Conservation (phyloP, 1,140 invertebrate genomes). For the Globodera rostochiensis region DNA sequence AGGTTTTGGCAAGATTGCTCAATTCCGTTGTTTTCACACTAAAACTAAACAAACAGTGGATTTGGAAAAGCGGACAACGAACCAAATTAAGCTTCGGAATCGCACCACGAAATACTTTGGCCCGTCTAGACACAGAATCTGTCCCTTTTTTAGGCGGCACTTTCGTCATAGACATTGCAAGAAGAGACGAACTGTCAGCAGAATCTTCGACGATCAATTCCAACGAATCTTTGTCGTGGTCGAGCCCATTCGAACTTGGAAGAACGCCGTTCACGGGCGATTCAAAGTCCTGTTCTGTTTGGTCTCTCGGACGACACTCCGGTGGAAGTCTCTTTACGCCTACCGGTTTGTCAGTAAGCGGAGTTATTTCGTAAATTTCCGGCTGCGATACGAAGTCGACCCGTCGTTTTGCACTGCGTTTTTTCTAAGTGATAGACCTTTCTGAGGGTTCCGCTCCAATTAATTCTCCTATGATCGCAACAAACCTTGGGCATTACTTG, state of each 20-base stretch:
- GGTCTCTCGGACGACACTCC: background rate
- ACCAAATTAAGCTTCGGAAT: background rate
- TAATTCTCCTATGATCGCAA: background rate
- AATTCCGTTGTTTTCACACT: background rate
- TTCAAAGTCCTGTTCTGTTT: background rate
- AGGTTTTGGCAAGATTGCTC: background rate
- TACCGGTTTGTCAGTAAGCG: constrained; percentile 14
- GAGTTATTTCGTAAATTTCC: constrained; percentile 19
- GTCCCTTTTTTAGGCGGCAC: background rate
- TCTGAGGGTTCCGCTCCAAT: background rate
- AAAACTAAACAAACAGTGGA: background rate
- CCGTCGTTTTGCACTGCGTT: background rate
- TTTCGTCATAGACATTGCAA: background rate
- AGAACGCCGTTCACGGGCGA: background rate
- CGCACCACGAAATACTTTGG: background rate
- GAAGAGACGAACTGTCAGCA: background rate
- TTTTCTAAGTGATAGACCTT: background rate
- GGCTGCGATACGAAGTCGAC: constrained; percentile 13
- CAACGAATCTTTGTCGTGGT: background rate
- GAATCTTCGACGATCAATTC: background rate
- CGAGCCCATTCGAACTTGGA: background rate
- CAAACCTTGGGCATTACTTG: background rate
- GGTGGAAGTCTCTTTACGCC: constrained; percentile 12
- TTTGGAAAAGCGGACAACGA: background rate
- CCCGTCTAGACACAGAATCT: background rate